Percentiles rank a stretch among this genome's conserved stretches.
These are phyloP conservation scores for Folsomia candida DNA, from an alignment of 2,888 invertebrate genomes.

Conservation along the genomic window DNA sequence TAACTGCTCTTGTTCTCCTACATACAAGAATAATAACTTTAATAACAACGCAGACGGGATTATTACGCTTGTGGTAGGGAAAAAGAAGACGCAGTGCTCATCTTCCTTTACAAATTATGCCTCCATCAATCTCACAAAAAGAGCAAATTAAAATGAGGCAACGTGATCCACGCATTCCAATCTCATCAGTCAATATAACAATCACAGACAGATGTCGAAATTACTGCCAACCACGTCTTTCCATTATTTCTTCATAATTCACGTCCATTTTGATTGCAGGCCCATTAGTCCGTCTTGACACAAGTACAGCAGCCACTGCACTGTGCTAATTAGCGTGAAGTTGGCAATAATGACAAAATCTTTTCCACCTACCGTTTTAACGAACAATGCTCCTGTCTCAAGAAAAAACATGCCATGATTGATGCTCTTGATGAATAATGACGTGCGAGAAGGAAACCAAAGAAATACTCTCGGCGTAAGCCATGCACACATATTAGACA, in stretches of 20 bases:
- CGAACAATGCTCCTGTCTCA: conserved; percentile 12
- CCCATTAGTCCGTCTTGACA: not conserved
- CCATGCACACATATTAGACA: too few relatives aligned
- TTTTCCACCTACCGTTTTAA: conserved; percentile 24
- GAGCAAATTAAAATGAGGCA: conserved; percentile 29
- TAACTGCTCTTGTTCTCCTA: not conserved
- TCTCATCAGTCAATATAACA: conserved; percentile 19
- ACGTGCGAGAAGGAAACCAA: not conserved
- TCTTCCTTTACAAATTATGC: conserved; percentile 23
- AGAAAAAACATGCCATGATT: conserved; percentile 5
- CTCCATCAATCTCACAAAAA: conserved; percentile 31
- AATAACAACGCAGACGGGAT: not conserved
- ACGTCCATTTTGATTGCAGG: conserved; percentile 13
- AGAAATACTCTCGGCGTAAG: too few relatives aligned
- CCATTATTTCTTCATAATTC: conserved; percentile 19
- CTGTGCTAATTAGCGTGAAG: conserved; percentile 18
- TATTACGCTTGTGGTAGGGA: not conserved
- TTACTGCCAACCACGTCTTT: not conserved
- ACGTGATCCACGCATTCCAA: conserved; percentile 21
- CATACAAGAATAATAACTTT: not conserved
- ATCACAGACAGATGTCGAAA: conserved; percentile 21
- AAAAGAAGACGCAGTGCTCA: not conserved
- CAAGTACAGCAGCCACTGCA: not conserved
- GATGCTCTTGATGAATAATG: conserved; percentile 11
- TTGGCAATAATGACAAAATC: conserved; percentile 24